Conservation (phyloP, 2,888 invertebrate species). For the Orchesella flavescens region DNA sequence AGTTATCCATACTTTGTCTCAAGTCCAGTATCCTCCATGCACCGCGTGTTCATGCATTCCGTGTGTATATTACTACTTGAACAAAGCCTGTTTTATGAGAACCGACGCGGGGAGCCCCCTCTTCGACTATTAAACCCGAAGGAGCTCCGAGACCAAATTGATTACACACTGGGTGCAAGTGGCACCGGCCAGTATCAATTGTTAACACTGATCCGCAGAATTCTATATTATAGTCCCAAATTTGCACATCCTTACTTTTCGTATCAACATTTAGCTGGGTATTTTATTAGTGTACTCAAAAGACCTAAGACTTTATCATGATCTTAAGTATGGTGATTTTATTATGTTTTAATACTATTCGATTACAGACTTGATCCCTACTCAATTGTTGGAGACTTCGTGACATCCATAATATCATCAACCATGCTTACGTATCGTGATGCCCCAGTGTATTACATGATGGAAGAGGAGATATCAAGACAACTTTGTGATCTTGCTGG, state of each 20-base stretch:
- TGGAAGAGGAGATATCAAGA: slow-evolving; percentile 60
- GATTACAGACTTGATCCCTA: slow-evolving; percentile 22
- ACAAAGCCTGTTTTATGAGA: slow-evolving; percentile 41
- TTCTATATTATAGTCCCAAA: slow-evolving; percentile 42
- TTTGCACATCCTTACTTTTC: slow-evolving; percentile 50
- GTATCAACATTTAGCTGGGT: slow-evolving; percentile 33
- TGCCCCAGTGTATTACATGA: slow-evolving; percentile 59
- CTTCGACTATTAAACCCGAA: slow-evolving; percentile 37
- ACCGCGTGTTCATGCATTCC: slow-evolving; percentile 35
- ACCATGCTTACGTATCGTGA: slow-evolving; percentile 63
- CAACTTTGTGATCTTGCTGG: slow-evolving; percentile 36
- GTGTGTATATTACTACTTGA: slow-evolving; percentile 32
- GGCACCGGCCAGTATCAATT: slow-evolving; percentile 27
- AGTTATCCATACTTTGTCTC: slow-evolving; percentile 37
- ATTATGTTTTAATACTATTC: too few species aligned
- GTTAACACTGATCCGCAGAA: slow-evolving; percentile 6
- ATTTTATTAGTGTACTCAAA: background rate
- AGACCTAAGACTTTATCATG: background rate
- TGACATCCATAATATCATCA: slow-evolving; percentile 48
- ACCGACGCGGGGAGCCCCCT: slow-evolving; percentile 41
- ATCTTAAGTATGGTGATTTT: background rate
- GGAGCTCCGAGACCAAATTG: slow-evolving; percentile 21
- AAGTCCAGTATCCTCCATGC: slow-evolving; percentile 18
- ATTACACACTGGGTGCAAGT: background rate
- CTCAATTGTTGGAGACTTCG: slow-evolving; percentile 59